Base-by-base conservation (phyloP, 2,113 vertebrate genomes). In the Grallaria varia region DNA sequence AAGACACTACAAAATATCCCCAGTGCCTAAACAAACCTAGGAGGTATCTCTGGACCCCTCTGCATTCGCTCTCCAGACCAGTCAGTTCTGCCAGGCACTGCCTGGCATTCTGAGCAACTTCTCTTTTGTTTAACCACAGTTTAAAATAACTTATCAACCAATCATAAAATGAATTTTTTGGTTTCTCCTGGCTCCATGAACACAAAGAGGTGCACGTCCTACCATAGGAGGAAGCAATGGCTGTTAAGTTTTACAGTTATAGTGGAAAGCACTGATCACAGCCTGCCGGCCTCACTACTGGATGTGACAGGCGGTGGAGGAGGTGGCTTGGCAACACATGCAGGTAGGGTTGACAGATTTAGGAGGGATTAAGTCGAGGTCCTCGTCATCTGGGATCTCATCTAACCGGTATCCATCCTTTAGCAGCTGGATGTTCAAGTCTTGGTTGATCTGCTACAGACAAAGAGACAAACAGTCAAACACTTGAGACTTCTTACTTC, bases 271-370 rank as follows among this genome's bases (percentile, higher is more conserved):
- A 96, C 95, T 94, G 91, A 95, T 96, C 94, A 81, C 83, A 97
- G 90, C 95, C 28, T 50, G 62, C 93, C 9, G 62, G 87, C 91
- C 96, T 97, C 58, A 97, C 98, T 99, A 99, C 99, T 99, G 99
- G 98, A 99, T 99, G 97, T 99, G 99, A 98, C 99, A 99, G 98
- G 99, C 98, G 33, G 99, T 99, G 96, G 99, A 99, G 96, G 99
- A 99, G 73, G 99, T 99, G 94, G 99, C 99, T 98, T 99, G 99
- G 98, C 99, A 99, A 97, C 99, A 99, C 98, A 99, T 99, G 99
- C 99, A 99, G 94, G 99, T 99, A 66, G 99, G 99, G 98, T 99
- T 99, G 96, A 99, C 99, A 0, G 99, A 99, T 97, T 99, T 99
- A 33, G 99, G 99, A 30, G 99, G 99, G 62, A 99, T 99, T 92